Conservation (phyloP, 30 jellyfish, hydroid and myxozoan species). For the Aurelia aurita region DNA sequence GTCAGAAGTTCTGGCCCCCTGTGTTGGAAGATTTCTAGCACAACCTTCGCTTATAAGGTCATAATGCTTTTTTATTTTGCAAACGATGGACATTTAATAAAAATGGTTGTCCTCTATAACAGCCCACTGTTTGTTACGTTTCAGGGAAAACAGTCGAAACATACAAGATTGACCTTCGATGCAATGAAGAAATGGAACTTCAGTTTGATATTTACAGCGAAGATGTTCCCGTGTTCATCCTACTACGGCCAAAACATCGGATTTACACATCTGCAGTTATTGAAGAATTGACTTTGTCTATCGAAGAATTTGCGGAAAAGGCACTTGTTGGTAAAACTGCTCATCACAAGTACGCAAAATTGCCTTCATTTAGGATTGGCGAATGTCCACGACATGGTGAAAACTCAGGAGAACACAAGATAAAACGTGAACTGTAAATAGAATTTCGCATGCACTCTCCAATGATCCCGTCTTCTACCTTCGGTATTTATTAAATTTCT, state of each 20-base stretch:
- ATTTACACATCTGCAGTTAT: conserved; percentile 28
- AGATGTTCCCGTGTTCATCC: conserved; percentile 34
- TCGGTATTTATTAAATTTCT: too few species aligned
- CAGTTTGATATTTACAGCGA: conserved; percentile 44
- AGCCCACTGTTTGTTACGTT: neutral
- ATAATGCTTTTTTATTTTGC: too few species aligned
- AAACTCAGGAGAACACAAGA: neutral
- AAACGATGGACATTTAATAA: too few species aligned
- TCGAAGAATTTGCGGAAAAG: conserved; percentile 25
- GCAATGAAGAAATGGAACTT: conserved; percentile 59
- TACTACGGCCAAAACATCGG: conserved; percentile 49
- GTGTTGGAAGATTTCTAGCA: too few species aligned
- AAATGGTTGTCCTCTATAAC: too few species aligned
- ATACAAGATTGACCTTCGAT: conserved; percentile 26
- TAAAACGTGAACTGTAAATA: neutral
- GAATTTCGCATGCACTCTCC: too few species aligned
- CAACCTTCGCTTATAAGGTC: too few species aligned
- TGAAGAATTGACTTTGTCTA: conserved; percentile 22
- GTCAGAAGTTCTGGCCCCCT: too few species aligned
- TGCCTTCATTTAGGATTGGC: conserved; percentile 41
- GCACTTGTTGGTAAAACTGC: conserved; percentile 53
- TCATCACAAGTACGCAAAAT: conserved; percentile 26
- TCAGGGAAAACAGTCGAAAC: conserved; percentile 35
- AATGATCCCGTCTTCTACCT: too few species aligned
- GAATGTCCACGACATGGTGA: neutral